These are phyloP conservation scores for Tokudaia muenninki DNA, from an alignment of 2,797 vertebrate species.

Conservation along the genomic window DNA sequence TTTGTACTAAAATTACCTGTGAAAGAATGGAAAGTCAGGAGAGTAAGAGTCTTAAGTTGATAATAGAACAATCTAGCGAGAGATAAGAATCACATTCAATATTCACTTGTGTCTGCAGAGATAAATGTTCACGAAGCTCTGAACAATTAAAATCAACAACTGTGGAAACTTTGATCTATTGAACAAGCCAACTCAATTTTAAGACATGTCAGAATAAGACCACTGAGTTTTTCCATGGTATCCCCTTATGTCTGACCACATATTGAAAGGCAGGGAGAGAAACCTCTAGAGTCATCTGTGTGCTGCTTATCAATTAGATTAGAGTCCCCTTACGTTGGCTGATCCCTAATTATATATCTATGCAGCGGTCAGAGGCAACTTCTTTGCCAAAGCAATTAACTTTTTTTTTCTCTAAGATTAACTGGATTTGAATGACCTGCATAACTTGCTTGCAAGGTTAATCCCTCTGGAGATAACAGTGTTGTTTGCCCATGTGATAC, in stretches of 20 bases:
- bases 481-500: constrained; percentile 73
- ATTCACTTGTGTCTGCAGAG: background rate
- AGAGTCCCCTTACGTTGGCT: constrained; percentile 79
- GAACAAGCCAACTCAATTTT: constrained; percentile 52
- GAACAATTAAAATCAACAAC: constrained; percentile 38
- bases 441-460: constrained; percentile 87
- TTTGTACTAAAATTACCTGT: background rate
- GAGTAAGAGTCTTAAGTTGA: background rate
- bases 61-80: background rate
- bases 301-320: constrained; percentile 81
- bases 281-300: constrained; percentile 77
- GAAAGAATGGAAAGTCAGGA: background rate
- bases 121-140: background rate
- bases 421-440: constrained; percentile 89
- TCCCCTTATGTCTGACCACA: constrained; percentile 69
- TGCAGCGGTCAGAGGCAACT: constrained; percentile 84
- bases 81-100: background rate
- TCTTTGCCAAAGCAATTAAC: constrained; percentile 89
- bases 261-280: constrained; percentile 70
- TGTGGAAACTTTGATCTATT: constrained; percentile 26
- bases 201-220: constrained; percentile 55
- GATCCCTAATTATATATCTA: constrained; percentile 87
- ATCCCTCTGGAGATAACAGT: constrained; percentile 85
- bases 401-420: constrained; percentile 88
- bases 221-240: constrained; percentile 64